Percentiles rank a stretch among this genome's conserved stretches.
Evolutionary conservation across 2,797 vertebrate genomes (phyloP).

Genomic region (Antennarius maculatus): DNA sequence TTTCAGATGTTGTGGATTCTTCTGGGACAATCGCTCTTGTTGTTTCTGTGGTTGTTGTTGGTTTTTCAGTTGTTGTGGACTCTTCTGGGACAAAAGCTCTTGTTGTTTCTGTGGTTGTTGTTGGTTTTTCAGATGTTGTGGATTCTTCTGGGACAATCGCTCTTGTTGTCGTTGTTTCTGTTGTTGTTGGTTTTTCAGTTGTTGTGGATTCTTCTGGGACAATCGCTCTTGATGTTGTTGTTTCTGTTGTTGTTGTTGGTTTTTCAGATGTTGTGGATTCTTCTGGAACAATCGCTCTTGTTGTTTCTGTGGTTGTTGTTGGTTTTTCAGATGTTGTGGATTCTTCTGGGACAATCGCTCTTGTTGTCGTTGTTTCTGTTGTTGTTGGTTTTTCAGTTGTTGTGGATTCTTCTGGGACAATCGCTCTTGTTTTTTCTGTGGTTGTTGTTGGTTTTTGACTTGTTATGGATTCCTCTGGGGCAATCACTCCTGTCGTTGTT

Average conservation of each 20-base stretch:
- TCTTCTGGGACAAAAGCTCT: no score
- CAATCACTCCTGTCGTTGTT: not conserved
- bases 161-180: no score
- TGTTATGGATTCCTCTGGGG: no score
- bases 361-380: not conserved
- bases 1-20: no score
- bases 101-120: not conserved
- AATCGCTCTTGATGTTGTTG: not conserved
- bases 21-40: no score
- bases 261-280: no score
- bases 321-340: not conserved
- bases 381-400: not conserved
- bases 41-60: not conserved
- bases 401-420: no score
- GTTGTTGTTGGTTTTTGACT: constrained; percentile 7
- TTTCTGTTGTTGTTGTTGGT: not conserved
- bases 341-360: not conserved
- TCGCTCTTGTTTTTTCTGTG: not conserved
- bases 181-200: not conserved
- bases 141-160: not conserved
- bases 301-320: not conserved
- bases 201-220: not conserved
- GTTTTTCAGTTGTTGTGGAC: not conserved
- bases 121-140: not conserved
- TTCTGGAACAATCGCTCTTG: no score